A percentile compares a stretch with the other conserved stretches of the same genome.
phyloP scores from a whole-genome alignment of 1,140 invertebrate species.

The Mylabris phalerata region DNA sequence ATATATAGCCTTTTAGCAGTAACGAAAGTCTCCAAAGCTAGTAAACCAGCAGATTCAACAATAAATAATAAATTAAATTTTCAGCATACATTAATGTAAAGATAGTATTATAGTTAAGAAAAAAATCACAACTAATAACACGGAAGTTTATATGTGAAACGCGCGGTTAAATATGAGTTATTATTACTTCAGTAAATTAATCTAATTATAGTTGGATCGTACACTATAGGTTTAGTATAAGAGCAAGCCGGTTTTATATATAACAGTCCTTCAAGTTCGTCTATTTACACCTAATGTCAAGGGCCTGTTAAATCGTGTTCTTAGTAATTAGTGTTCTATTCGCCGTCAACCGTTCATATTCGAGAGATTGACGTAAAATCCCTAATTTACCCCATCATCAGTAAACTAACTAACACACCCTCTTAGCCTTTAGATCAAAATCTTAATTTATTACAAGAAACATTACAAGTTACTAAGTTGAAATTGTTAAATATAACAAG shows the following conservation, averaged over 20 bases:
- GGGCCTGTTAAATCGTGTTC: slow-evolving; percentile 7
- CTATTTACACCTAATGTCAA: slow-evolving; percentile 17
- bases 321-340: slow-evolving; percentile 12
- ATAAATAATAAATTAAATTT: too few species aligned
- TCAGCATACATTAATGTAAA: too few species aligned
- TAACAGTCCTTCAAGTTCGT: slow-evolving; percentile 5
- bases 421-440: too few species aligned
- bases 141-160: too few species aligned
- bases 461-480: too few species aligned
- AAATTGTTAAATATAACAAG: too few species aligned
- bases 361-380: slow-evolving; percentile 8
- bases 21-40: slow-evolving; percentile 2
- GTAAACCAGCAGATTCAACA: too few species aligned
- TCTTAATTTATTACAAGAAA: too few species aligned
- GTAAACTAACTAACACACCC: too few species aligned
- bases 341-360: slow-evolving; percentile 12
- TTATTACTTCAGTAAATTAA: slow-evolving; percentile 1
- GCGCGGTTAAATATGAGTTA: too few species aligned
- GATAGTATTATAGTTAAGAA: too few species aligned
- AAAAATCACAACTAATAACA: too few species aligned
- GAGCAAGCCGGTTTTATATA: not conserved
- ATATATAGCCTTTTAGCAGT: slow-evolving; percentile 16
- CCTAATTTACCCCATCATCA: slow-evolving; percentile 7
- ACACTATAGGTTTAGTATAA: not conserved
- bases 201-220: slow-evolving; percentile 2